Conservation (phyloP, 1,140 invertebrate species). For the Cotesia typhae region DNA sequence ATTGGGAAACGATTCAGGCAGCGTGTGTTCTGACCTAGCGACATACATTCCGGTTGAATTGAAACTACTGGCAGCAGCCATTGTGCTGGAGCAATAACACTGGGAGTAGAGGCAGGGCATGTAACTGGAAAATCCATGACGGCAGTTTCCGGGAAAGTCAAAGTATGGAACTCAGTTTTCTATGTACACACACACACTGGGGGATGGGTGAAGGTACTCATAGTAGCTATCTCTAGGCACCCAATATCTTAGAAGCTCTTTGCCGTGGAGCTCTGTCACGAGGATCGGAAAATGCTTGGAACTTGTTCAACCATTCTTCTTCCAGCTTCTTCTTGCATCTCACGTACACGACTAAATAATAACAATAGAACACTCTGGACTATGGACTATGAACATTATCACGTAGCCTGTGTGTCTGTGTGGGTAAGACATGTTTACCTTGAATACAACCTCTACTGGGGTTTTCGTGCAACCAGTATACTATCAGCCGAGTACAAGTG, state of each 20-base stretch:
- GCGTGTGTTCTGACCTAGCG: conserved; percentile 27
- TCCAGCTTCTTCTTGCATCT: not conserved
- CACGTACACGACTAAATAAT: conserved; percentile 23
- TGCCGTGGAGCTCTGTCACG: conserved; percentile 23
- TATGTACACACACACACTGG: too few species aligned
- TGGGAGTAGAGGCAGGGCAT: conserved; percentile 8
- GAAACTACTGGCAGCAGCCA: conserved; percentile 3
- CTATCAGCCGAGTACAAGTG: too few species aligned
- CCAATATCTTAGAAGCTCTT: conserved; percentile 30
- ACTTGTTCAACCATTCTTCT: conserved; percentile 21
- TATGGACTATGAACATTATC: not conserved
- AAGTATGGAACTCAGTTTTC: not conserved
- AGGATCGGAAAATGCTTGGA: conserved; percentile 20
- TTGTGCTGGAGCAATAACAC: not conserved
- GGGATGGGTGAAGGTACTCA: too few species aligned
- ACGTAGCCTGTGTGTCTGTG: not conserved
- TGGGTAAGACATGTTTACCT: not conserved
- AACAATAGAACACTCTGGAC: not conserved
- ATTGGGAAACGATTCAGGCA: conserved; percentile 29
- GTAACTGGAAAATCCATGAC: conserved; percentile 24
- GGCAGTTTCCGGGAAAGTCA: conserved; percentile 4
- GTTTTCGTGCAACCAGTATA: too few species aligned
- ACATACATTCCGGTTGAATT: conserved; percentile 30
- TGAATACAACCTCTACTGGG: too few species aligned
- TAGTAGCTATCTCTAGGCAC: conserved; percentile 11